A percentile compares a stretch with the other conserved stretches of the same genome.
Evolutionary conservation across 2,797 vertebrate genomes (phyloP).

Genomic region (Harpagifer antarcticus): DNA sequence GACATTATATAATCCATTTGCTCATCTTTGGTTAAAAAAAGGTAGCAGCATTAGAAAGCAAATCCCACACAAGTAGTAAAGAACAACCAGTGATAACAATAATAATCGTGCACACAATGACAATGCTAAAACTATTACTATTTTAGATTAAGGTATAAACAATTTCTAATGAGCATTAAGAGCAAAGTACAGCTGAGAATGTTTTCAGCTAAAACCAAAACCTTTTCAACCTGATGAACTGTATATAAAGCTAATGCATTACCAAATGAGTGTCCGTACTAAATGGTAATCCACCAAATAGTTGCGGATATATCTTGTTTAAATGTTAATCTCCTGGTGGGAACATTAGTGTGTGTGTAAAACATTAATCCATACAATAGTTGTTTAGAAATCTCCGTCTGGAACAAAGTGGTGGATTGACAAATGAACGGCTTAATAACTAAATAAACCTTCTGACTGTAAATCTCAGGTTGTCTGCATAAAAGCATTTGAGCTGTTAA

Average conservation of each 20-base stretch:
- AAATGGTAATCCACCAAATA: not conserved
- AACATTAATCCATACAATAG: too few relatives aligned
- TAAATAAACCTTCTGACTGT: not conserved
- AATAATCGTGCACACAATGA: too few relatives aligned
- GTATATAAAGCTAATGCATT: too few relatives aligned
- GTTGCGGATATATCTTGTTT: not conserved
- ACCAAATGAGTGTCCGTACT: not conserved
- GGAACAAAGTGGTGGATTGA: not conserved
- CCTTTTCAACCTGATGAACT: not conserved
- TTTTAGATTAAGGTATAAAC: not conserved
- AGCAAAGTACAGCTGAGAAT: too few relatives aligned
- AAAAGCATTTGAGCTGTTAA: slow-evolving; percentile 29
- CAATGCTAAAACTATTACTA: too few relatives aligned
- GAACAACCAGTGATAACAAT: too few relatives aligned
- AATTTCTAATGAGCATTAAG: not conserved
- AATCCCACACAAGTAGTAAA: too few relatives aligned
- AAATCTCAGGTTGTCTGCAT: not conserved
- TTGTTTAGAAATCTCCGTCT: not conserved
- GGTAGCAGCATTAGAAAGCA: too few relatives aligned
- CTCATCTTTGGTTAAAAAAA: too few relatives aligned
- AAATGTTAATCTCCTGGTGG: not conserved
- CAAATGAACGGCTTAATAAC: not conserved
- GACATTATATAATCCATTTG: too few relatives aligned
- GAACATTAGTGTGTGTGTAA: too few relatives aligned
- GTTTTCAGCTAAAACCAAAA: not conserved